Conservation (phyloP, 2,113 vertebrate genomes). For the Hucho hucho region DNA sequence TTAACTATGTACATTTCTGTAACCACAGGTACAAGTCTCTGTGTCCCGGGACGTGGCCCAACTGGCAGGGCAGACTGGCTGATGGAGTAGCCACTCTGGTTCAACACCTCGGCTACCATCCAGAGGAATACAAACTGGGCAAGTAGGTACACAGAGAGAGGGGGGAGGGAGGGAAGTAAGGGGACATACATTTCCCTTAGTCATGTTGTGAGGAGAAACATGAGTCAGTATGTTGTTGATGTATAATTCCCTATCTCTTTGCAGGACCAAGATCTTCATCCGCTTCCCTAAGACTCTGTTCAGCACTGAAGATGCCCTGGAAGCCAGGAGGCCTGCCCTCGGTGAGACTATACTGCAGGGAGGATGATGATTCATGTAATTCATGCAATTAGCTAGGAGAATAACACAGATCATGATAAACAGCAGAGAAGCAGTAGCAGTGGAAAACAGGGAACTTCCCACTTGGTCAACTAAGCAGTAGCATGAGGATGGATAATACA, state of each 20-base stretch:
- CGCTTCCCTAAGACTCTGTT: slow-evolving; percentile 98
- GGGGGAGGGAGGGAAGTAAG: neutral
- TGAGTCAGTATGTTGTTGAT: neutral
- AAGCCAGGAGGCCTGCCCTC: slow-evolving; percentile 87
- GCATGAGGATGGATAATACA: no score
- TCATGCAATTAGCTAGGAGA: no score
- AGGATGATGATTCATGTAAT: neutral
- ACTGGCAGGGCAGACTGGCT: slow-evolving; percentile 82
- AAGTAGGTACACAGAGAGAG: slow-evolving; percentile 67
- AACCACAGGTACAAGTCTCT: slow-evolving; percentile 89
- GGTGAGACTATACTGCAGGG: slow-evolving; percentile 69
- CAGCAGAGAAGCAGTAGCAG: no score
- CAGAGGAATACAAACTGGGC: slow-evolving; percentile 96
- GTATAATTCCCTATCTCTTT: slow-evolving; percentile 29
- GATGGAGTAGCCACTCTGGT: slow-evolving; percentile 90
- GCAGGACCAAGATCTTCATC: slow-evolving; percentile 97
- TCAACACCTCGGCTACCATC: slow-evolving; percentile 90
- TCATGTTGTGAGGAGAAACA: neutral
- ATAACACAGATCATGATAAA: neutral
- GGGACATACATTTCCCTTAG: neutral
- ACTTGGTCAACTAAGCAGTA: no score
- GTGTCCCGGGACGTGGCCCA: slow-evolving; percentile 94
- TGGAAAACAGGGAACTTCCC: no score
- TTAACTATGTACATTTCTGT: slow-evolving; percentile 4
- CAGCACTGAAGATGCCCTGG: slow-evolving; percentile 92